A percentile compares a stretch with the other conserved stretches of the same genome.
Conservation (phyloP, 2,888 invertebrate species). For the Zaprionus lineosus region DNA sequence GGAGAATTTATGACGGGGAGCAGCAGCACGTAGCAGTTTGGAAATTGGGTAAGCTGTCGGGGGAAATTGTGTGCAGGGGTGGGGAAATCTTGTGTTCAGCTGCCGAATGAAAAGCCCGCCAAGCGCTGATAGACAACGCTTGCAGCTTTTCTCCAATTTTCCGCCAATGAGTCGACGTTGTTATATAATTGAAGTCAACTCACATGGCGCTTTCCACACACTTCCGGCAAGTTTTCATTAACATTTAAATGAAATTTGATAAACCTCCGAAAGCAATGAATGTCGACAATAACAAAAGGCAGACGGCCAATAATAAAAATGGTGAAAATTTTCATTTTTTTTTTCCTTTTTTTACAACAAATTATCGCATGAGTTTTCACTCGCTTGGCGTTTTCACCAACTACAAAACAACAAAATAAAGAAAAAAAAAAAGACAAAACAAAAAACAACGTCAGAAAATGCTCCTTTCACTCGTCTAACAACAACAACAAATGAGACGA, state of each 20-base stretch:
- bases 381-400: constrained; percentile 67
- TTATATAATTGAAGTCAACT: constrained; percentile 64
- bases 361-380: constrained; percentile 79
- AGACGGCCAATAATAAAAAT: constrained; percentile 68
- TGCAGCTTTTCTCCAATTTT: constrained; percentile 49
- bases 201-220: constrained; percentile 54
- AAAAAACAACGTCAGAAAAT: constrained; percentile 45
- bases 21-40: too few relatives aligned
- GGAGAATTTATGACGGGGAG: constrained; percentile 40
- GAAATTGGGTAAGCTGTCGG: neutral
- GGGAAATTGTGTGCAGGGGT: neutral
- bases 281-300: constrained; percentile 54
- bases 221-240: constrained; percentile 75
- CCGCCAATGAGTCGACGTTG: constrained; percentile 35
- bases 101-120: constrained; percentile 51
- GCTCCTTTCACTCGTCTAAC: constrained; percentile 69
- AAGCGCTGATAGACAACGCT: constrained; percentile 25
- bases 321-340: constrained; percentile 74
- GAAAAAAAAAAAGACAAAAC: constrained; percentile 37
- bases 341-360: constrained; percentile 73
- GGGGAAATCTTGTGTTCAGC: constrained; percentile 16
- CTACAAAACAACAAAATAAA: constrained; percentile 36
- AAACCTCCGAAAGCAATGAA: constrained; percentile 36
- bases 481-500: constrained; percentile 48
- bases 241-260: constrained; percentile 75